Conservation (phyloP, 2,113 vertebrate genomes). For the Peromyscus polionotus region DNA sequence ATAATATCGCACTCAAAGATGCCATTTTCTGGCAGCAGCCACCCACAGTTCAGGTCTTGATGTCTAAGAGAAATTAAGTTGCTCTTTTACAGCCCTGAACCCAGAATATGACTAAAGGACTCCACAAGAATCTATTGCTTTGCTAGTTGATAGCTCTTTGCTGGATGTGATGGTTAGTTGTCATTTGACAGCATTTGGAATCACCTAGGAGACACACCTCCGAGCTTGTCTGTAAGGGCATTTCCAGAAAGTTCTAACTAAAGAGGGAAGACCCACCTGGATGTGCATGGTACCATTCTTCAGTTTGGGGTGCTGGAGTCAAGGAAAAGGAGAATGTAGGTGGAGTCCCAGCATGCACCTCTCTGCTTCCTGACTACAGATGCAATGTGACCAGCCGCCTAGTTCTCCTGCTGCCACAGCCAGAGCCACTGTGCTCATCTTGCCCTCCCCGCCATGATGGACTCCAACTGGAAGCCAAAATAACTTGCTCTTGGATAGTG, state of each 20-base stretch:
- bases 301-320: neutral
- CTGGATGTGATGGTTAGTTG: neutral
- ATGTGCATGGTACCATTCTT: neutral
- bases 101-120: neutral
- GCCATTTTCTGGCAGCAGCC: neutral
- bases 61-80: constrained; percentile 13
- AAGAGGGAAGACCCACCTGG: neutral
- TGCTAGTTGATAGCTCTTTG: neutral
- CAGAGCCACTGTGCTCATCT: no score
- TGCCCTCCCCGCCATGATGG: neutral
- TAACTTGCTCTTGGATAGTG: neutral
- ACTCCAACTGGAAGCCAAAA: neutral
- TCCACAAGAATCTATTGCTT: neutral
- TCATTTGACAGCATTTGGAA: neutral
- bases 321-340: neutral
- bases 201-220: neutral
- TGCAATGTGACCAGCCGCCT: neutral
- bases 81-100: neutral
- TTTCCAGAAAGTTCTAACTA: neutral
- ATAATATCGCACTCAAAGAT: neutral
- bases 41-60: constrained; percentile 6
- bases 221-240: neutral
- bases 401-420: neutral
- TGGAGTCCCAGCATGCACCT: neutral
- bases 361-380: neutral